Evolutionary conservation across 2,888 invertebrate genomes (phyloP).

Genomic region (Cyrtodaria siliqua): DNA sequence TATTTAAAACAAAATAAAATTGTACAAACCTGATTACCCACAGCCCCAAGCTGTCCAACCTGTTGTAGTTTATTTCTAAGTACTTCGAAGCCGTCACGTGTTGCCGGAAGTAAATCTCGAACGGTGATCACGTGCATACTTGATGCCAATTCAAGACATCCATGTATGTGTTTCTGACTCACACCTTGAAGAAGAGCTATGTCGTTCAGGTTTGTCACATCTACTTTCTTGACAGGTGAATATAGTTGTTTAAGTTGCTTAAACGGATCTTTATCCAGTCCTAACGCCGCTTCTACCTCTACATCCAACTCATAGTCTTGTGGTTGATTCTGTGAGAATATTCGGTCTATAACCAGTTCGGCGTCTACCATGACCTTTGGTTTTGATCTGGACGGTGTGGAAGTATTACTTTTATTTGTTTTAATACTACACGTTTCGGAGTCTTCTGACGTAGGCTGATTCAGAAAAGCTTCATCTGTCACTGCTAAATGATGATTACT

Average conservation of each 20-base stretch:
- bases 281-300: slow-evolving; percentile 59
- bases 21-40: slow-evolving; percentile 79
- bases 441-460: slow-evolving; percentile 71
- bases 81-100: slow-evolving; percentile 66
- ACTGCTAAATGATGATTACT: slow-evolving; percentile 59
- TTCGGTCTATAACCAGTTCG: slow-evolving; percentile 74
- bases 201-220: slow-evolving; percentile 53
- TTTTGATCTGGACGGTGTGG: slow-evolving; percentile 50
- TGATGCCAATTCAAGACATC: slow-evolving; percentile 71
- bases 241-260: slow-evolving; percentile 45
- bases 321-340: slow-evolving; percentile 68
- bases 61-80: slow-evolving; percentile 72
- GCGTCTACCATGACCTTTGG: slow-evolving; percentile 68
- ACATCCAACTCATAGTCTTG: slow-evolving; percentile 51
- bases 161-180: slow-evolving; percentile 74
- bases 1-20: no score
- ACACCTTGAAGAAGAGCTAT: slow-evolving; percentile 71
- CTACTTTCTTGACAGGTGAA: slow-evolving; percentile 8
- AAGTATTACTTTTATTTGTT: slow-evolving; percentile 60
- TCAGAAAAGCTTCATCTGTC: slow-evolving; percentile 67
- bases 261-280: slow-evolving; percentile 69
- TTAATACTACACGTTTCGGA: slow-evolving; percentile 72
- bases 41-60: slow-evolving; percentile 73
- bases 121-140: slow-evolving; percentile 71
- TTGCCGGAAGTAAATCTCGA: slow-evolving; percentile 76